phyloP scores from a whole-genome alignment of 2,113 vertebrate species.

The Lampris incognitus region DNA sequence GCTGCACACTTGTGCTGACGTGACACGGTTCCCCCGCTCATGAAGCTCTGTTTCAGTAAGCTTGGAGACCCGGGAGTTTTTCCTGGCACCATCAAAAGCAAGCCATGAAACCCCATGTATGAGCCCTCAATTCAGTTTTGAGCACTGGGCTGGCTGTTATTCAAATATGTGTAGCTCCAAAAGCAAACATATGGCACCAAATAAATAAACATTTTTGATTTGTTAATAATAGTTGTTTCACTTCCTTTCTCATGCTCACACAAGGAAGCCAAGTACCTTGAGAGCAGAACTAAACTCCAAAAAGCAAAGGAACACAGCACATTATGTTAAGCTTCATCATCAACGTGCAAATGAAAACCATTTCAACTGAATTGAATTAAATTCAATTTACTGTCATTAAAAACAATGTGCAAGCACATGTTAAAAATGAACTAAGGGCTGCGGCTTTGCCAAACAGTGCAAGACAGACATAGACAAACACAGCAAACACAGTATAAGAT shows the following conservation, averaged over 20 bases:
- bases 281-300: slow-evolving; percentile 1
- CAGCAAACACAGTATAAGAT: no score
- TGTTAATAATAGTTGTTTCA: slow-evolving; percentile 37
- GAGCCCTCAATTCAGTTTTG: slow-evolving; percentile 15
- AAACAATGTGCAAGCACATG: no score
- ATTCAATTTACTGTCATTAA: no score
- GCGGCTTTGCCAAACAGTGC: no score
- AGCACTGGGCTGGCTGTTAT: slow-evolving; percentile 30
- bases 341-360: slow-evolving; percentile 2
- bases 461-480: no score
- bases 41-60: slow-evolving; percentile 37
- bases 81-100: slow-evolving; percentile 45
- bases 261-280: slow-evolving; percentile 11
- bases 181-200: slow-evolving; percentile 22
- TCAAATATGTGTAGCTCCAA: slow-evolving; percentile 13
- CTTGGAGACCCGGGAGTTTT: slow-evolving; percentile 44
- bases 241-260: slow-evolving; percentile 1
- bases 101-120: slow-evolving; percentile 40
- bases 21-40: slow-evolving; percentile 59
- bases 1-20: slow-evolving; percentile 71
- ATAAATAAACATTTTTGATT: slow-evolving; percentile 34
- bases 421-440: no score
- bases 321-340: slow-evolving; percentile 2
- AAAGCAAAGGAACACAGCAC: background rate
- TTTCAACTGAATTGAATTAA: background rate